Conservation (phyloP, 2,888 invertebrate genomes). For the Leptinotarsa haldemani region DNA sequence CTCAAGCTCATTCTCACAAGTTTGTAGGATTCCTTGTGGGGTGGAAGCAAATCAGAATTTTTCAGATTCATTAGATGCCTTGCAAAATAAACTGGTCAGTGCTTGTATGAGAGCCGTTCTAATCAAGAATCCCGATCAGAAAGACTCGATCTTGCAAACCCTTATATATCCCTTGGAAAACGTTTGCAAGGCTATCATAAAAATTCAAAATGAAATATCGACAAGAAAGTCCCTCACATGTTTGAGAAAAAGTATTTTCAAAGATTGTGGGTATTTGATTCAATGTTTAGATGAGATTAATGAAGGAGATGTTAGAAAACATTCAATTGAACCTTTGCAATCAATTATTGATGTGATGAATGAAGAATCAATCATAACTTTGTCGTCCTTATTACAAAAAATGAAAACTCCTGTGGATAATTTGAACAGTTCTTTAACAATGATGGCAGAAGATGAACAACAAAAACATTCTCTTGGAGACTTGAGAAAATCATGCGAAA, state of each 20-base stretch:
- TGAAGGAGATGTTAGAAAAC: background rate
- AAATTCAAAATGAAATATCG: conserved; percentile 56
- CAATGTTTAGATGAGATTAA: conserved; percentile 22
- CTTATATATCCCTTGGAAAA: conserved; percentile 59
- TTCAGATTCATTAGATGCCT: conserved; percentile 53
- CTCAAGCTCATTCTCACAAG: conserved; percentile 52
- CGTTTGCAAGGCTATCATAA: conserved; percentile 60
- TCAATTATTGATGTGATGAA: background rate
- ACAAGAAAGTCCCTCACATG: conserved; percentile 46
- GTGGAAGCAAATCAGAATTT: conserved; percentile 47
- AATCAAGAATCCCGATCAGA: conserved; percentile 46
- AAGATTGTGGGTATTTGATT: conserved; percentile 31
- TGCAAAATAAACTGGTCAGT: conserved; percentile 61
- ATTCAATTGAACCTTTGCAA: background rate
- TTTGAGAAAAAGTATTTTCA: conserved; percentile 41
- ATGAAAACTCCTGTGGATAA: background rate
- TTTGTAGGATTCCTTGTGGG: conserved; percentile 38
- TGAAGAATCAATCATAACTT: background rate
- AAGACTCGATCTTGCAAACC: conserved; percentile 58
- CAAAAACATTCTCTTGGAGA: conserved; percentile 4
- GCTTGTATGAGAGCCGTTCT: conserved; percentile 61
- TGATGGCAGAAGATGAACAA: conserved; percentile 19
- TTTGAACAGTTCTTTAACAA: conserved; percentile 20
- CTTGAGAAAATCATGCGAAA: background rate
- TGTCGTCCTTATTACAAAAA: background rate